Conservation (phyloP, 2,797 vertebrate genomes). For the Takifugu rubripes region DNA sequence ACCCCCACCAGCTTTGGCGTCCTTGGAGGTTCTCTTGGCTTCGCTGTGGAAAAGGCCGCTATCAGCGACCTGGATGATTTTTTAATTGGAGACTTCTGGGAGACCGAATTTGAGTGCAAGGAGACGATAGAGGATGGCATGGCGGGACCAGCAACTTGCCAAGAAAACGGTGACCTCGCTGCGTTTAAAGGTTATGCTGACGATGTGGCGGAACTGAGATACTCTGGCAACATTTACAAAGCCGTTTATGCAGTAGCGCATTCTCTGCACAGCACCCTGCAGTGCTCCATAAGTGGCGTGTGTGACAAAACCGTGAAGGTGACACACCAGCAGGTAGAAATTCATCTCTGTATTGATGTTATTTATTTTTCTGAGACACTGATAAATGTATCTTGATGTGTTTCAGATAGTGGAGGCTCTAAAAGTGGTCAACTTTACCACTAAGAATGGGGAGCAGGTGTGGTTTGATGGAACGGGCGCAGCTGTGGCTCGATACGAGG, state of each 20-base stretch:
- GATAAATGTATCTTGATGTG: neutral
- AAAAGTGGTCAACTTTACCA: slow-evolving; percentile 69
- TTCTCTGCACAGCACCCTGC: slow-evolving; percentile 64
- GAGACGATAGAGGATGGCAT: neutral
- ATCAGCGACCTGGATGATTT: slow-evolving; percentile 33
- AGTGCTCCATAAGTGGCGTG: slow-evolving; percentile 43
- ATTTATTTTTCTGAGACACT: neutral
- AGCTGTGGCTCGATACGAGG: slow-evolving; percentile 67
- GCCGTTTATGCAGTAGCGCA: slow-evolving; percentile 72
- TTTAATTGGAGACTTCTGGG: slow-evolving; percentile 66
- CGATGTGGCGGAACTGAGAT: slow-evolving; percentile 69
- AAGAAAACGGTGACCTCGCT: slow-evolving; percentile 50
- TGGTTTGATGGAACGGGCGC: slow-evolving; percentile 74
- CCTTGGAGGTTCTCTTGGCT: slow-evolving; percentile 70
- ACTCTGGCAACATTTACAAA: slow-evolving; percentile 72
- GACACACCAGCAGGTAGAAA: slow-evolving; percentile 67
- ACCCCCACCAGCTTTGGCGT: slow-evolving; percentile 67
- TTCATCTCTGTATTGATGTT: neutral
- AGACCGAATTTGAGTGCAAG: slow-evolving; percentile 53
- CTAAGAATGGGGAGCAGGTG: slow-evolving; percentile 62
- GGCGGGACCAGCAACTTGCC: slow-evolving; percentile 28
- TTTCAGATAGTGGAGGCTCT: slow-evolving; percentile 65
- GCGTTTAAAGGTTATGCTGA: slow-evolving; percentile 52
- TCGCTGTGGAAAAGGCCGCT: slow-evolving; percentile 36
- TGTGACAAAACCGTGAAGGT: slow-evolving; percentile 56